These are phyloP conservation scores for Hemiprocne comata DNA, from an alignment of 2,113 vertebrate species.

Conservation along the genomic window DNA sequence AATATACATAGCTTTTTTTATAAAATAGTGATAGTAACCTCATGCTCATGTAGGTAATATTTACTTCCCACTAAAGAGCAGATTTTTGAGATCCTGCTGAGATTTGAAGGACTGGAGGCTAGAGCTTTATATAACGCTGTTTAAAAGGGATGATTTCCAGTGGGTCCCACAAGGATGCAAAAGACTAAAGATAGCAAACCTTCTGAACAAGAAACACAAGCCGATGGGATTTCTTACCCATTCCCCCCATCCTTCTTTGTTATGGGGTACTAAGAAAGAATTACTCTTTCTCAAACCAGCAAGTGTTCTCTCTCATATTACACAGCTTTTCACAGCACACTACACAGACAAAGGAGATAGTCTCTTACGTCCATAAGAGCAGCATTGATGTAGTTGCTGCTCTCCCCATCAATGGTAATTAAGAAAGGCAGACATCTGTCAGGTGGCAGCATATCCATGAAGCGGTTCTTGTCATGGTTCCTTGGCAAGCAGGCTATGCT, in stretches of 20 bases:
- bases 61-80: neutral
- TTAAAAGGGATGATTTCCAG: neutral
- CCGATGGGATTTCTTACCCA: neutral
- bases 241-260: neutral
- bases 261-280: slow-evolving; percentile 14
- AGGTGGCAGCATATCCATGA: slow-evolving; percentile 97
- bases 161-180: neutral
- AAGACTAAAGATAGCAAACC: neutral
- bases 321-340: neutral
- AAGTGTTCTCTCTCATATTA: neutral
- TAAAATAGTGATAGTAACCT: neutral
- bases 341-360: slow-evolving; percentile 61
- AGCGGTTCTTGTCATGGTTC: slow-evolving; percentile 99
- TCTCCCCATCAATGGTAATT: slow-evolving; percentile 98
- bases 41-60: neutral
- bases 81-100: neutral
- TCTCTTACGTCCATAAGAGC: slow-evolving; percentile 98
- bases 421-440: slow-evolving; percentile 99
- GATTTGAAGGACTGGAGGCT: neutral
- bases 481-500: slow-evolving; percentile 98
- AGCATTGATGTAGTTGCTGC: slow-evolving; percentile 99
- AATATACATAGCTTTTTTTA: neutral
- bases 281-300: slow-evolving; percentile 20
- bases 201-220: neutral
- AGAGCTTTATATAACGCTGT: neutral